A percentile compares a stretch with the other conserved stretches of the same genome.
Evolutionary conservation across 2,113 vertebrate species (phyloP).

Genomic region (Calyptomena viridis): DNA sequence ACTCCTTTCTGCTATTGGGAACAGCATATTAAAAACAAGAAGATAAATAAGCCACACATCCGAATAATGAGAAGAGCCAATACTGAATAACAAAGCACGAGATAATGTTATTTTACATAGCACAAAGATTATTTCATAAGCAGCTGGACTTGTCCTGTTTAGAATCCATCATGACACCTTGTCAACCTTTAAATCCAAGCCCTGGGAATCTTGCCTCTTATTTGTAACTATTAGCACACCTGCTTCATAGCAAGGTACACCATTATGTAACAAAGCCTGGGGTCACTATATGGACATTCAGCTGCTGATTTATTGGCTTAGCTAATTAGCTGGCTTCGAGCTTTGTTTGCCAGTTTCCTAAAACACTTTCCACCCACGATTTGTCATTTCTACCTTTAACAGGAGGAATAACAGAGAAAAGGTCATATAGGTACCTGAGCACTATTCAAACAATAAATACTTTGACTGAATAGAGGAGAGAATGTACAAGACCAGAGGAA

Average conservation of each 20-base stretch:
- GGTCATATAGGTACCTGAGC: not conserved
- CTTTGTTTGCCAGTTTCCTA: not conserved
- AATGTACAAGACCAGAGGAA: not conserved
- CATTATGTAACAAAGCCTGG: not conserved
- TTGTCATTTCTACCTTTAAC: not conserved
- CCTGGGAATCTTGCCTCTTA: not conserved
- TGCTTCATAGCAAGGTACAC: not conserved
- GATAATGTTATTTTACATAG: not conserved
- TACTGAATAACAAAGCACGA: not conserved
- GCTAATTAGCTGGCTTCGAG: not conserved
- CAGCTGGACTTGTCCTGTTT: not conserved
- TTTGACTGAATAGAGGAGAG: not conserved
- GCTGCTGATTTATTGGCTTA: not conserved
- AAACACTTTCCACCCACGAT: not conserved
- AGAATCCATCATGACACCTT: not conserved
- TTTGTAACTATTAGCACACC: not conserved
- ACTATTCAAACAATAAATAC: not conserved
- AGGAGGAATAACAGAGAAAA: not conserved
- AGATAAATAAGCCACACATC: not conserved
- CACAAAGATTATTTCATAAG: not conserved
- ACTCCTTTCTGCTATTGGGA: not conserved
- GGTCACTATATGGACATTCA: not conserved
- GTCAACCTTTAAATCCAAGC: conserved; percentile 29
- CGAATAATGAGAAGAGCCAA: not conserved
- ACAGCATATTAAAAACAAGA: not conserved